These are phyloP conservation scores for Calliphora vomitoria DNA, from an alignment of 2,888 invertebrate species.

Conservation along the genomic window DNA sequence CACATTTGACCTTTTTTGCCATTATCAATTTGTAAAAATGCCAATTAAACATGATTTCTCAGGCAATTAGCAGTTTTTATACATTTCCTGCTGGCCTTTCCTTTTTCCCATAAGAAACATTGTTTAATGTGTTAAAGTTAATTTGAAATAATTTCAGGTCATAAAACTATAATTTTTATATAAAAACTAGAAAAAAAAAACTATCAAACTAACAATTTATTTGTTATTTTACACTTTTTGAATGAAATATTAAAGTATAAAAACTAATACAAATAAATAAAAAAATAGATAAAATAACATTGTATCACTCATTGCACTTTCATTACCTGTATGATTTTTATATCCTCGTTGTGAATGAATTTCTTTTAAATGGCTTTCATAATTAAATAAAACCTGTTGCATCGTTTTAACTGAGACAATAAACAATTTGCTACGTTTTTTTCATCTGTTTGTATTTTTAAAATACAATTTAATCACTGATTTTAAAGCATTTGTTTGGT, in stretches of 20 bases:
- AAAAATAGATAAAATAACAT: background rate
- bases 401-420: slow-evolving; percentile 25
- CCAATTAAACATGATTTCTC: no score
- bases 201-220: background rate
- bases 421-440: background rate
- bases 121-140: background rate
- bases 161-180: background rate
- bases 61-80: no score
- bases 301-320: slow-evolving; percentile 13
- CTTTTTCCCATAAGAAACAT: background rate
- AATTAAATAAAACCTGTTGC: slow-evolving; percentile 60
- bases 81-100: slow-evolving; percentile 3
- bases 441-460: slow-evolving; percentile 15
- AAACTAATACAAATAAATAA: background rate
- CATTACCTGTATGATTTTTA: slow-evolving; percentile 54
- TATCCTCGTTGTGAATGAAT: slow-evolving; percentile 58
- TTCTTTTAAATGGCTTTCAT: slow-evolving; percentile 56
- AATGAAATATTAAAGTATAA: no score
- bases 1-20: no score
- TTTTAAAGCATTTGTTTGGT: background rate
- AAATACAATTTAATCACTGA: background rate
- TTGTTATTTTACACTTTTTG: background rate
- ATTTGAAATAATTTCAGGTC: background rate
- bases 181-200: no score
- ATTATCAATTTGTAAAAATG: no score